Conservation (phyloP, 2,888 invertebrate species). For the Euplagia quadripunctaria region DNA sequence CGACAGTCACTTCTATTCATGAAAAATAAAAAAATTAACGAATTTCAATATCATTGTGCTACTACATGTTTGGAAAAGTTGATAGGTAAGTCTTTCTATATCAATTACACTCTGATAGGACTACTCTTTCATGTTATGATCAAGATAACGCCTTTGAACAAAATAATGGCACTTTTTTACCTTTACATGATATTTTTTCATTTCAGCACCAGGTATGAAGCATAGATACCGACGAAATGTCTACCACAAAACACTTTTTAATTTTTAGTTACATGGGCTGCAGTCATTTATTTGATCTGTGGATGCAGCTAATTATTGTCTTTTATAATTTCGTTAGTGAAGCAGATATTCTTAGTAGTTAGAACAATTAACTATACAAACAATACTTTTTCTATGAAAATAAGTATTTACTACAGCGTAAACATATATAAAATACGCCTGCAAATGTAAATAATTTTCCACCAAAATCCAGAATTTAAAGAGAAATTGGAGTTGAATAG, state of each 20-base stretch:
- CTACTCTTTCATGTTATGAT: neutral
- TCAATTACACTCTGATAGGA: neutral
- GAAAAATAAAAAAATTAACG: neutral
- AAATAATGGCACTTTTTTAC: neutral
- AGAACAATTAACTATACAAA: neutral
- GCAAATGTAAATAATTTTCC: neutral
- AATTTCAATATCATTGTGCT: neutral
- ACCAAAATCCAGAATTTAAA: neutral
- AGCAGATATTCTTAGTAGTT: neutral
- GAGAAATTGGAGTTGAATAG: neutral
- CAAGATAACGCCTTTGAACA: neutral
- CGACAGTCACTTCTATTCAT: neutral
- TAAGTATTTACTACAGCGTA: neutral
- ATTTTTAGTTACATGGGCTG: conserved; percentile 5
- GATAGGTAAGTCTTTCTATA: neutral
- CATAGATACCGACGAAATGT: neutral
- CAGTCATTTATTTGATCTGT: too few species aligned
- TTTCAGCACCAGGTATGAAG: neutral
- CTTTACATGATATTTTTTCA: neutral
- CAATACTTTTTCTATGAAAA: neutral
- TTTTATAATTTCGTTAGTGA: neutral
- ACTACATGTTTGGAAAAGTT: neutral
- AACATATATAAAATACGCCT: neutral
- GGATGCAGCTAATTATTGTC: conserved; percentile 21
- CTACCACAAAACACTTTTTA: conserved; percentile 6